Evolutionary conservation across 2,888 invertebrate species (phyloP), one percentile per base, ranked within the genome.

Genomic region (Amphipyra berbera): DNA sequence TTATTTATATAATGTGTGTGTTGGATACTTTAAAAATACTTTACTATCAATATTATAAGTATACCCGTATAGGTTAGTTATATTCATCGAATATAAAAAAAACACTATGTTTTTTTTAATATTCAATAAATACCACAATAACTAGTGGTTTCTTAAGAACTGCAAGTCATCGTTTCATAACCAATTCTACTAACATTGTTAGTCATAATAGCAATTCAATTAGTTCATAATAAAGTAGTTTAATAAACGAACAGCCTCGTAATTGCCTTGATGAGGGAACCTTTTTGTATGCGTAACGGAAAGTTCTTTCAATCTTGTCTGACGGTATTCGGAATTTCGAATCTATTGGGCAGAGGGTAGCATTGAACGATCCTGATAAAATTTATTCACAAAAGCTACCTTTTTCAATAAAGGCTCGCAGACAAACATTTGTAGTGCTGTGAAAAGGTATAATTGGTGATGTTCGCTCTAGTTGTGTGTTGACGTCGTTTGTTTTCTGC

Each of bases 271-370:
- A 61, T 49, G 71, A 73, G 59, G 45, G 50, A 64, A 63, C 61
- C 55, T 55, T 56, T 79, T 68, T 66, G 68, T 76, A 80, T 81
- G 76, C 77, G 56, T 55, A 72, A 52, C 71, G 55, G 54, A 60
- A 61, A 59, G 61, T 66, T 58, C 64, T 73, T 81, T 83, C 79
- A 79, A 81, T 81, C 75, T 78, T 70, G 59, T 49, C 64, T 33
- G 61, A 50, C 61, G 56, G 61, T 61, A 68, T 57, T 57, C 21
- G 37, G 13, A 59, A 53, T 53, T 67, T 41, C 40, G 56, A 54
- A 59, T 65, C 70, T 60, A 71, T 68, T 70, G 70, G 55, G 56
- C 55, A 61, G 62, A 70, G 64, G 72, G 68, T 55, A 65, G 14
- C 60, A 80, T 73, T 68, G 73, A 75, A 66, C 61, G 57, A 69